Percentiles rank a stretch among this genome's conserved stretches.
Conservation (phyloP, 2,113 vertebrate genomes). For the Pseudopipra pipra region DNA sequence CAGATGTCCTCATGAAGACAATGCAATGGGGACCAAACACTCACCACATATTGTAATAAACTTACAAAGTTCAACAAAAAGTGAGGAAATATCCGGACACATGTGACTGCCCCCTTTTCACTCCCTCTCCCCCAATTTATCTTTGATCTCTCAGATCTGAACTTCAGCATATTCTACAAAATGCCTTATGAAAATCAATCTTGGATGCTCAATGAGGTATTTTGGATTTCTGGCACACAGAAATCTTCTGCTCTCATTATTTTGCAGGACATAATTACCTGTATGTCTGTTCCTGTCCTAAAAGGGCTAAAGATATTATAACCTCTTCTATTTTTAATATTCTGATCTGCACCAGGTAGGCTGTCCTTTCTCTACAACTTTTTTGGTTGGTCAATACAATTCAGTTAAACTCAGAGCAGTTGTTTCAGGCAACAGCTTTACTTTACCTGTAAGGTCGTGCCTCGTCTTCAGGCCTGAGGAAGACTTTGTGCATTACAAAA, state of each 20-base stretch:
- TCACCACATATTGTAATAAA: not conserved
- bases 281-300: not conserved
- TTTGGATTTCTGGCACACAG: not conserved
- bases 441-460: not conserved
- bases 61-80: not conserved
- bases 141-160: not conserved
- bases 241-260: not conserved
- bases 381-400: not conserved
- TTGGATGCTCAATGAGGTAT: not conserved
- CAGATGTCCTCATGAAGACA: not conserved
- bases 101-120: rapidly evolving
- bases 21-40: not conserved
- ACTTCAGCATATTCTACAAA: not conserved
- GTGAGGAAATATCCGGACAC: not conserved
- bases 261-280: not conserved
- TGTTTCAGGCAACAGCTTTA: not conserved
- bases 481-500: not conserved
- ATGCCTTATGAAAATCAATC: not conserved
- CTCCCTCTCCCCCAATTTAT: not conserved
- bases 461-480: not conserved
- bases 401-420: not conserved
- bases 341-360: not conserved
- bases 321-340: not conserved
- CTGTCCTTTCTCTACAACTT: not conserved
- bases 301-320: not conserved